Conservation (phyloP, 2,888 invertebrate species). For the Heliothis peltigera region DNA sequence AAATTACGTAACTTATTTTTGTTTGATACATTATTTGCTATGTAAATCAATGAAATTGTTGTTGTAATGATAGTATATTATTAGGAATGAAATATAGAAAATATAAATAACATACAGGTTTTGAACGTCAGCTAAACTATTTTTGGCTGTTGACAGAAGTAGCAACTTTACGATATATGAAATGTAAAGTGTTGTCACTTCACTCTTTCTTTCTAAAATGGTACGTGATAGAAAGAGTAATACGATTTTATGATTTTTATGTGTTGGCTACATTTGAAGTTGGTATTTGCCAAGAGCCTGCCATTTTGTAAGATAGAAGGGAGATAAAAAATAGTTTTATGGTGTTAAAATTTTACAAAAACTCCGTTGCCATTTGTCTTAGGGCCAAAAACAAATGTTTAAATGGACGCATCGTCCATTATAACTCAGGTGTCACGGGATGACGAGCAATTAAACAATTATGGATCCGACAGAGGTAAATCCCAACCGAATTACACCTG, state of each 20-base stretch:
- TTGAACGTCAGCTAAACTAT: conserved; percentile 61
- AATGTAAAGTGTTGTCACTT: conserved; percentile 62
- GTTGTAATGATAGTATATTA: background rate
- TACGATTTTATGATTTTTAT: conserved; percentile 65
- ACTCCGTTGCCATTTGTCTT: conserved; percentile 87
- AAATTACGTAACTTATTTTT: background rate
- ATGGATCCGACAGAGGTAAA: conserved; percentile 97
- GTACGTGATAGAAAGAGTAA: conserved; percentile 65
- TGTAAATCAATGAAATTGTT: background rate
- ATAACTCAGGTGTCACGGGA: conserved; percentile 99
- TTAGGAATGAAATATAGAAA: background rate
- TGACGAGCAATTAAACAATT: conserved; percentile 98
- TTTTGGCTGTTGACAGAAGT: conserved; percentile 76
- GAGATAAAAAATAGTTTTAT: conserved; percentile 90
- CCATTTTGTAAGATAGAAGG: conserved; percentile 90
- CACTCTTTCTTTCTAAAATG: conserved; percentile 59
- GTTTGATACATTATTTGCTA: background rate
- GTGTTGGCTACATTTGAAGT: conserved; percentile 82
- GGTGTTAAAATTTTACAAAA: conserved; percentile 88
- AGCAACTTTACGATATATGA: conserved; percentile 71
- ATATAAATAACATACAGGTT: conserved; percentile 5
- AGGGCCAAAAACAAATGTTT: conserved; percentile 89
- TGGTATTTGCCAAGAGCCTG: conserved; percentile 89
- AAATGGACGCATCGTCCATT: conserved; percentile 99
- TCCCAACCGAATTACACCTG: conserved; percentile 88